phyloP scores from a whole-genome alignment of 2,888 invertebrate genomes.

The Dysmachus trigonus region DNA sequence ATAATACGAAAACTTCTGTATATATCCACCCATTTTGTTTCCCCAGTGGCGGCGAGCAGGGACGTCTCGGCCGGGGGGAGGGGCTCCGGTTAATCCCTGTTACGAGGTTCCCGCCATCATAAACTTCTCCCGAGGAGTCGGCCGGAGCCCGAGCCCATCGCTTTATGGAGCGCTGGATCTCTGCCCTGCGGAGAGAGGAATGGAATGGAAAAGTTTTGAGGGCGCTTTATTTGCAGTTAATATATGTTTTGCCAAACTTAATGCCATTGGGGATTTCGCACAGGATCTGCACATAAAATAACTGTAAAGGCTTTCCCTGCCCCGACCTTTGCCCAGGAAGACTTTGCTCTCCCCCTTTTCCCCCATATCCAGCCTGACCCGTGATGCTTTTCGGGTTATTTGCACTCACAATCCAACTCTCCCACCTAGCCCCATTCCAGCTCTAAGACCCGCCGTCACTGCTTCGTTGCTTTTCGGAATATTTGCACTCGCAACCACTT shows the following conservation, averaged over 20 bases:
- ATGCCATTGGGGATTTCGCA: neutral
- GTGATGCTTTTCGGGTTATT: neutral
- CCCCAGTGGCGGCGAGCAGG: no score
- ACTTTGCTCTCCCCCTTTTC: neutral
- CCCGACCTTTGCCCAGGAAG: neutral
- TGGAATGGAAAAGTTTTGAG: neutral
- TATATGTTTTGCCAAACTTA: neutral
- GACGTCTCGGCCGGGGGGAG: neutral
- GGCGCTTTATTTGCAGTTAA: neutral
- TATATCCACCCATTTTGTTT: neutral
- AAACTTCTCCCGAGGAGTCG: neutral
- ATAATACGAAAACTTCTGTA: neutral
- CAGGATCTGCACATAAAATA: neutral
- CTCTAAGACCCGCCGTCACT: no score
- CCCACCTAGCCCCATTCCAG: no score
- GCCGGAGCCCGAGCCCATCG: neutral
- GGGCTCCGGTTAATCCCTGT: neutral
- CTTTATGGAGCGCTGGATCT: neutral
- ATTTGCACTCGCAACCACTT: neutral
- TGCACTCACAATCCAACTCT: neutral
- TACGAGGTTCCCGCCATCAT: neutral
- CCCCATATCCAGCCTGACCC: neutral
- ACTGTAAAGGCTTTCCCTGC: neutral
- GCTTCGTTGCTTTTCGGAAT: neutral
- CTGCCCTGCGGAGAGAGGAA: neutral